These are phyloP conservation scores for Onychomys leucogaster DNA, from an alignment of 2,797 vertebrate species.

Conservation along the genomic window DNA sequence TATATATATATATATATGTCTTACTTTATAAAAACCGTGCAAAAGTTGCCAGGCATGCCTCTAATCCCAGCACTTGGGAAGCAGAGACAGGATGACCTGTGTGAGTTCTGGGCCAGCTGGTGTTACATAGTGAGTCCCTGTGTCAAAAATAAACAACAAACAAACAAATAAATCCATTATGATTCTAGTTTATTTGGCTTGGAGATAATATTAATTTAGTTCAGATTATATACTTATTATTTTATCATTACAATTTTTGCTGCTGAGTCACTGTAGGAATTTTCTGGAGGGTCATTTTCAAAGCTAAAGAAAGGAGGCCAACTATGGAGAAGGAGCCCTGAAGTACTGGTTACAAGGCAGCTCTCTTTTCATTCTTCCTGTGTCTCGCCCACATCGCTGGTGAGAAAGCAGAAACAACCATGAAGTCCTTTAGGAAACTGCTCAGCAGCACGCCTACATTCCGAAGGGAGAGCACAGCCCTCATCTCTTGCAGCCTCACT, in stretches of 20 bases:
- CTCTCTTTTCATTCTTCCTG: constrained; percentile 38
- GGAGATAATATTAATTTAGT: constrained; percentile 50
- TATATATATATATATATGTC: too few species aligned
- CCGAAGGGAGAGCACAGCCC: background rate
- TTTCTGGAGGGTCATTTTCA: background rate
- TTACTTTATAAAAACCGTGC: background rate
- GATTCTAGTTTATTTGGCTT: constrained; percentile 36
- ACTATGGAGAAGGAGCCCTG: background rate
- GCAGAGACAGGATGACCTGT: background rate
- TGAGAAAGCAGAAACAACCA: constrained; percentile 59
- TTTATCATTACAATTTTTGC: constrained; percentile 26
- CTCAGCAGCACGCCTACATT: constrained; percentile 8
- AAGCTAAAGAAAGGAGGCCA: background rate
- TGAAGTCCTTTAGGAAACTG: constrained; percentile 44
- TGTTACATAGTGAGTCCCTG: background rate
- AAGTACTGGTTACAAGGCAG: constrained; percentile 17
- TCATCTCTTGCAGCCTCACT: background rate
- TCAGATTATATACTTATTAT: constrained; percentile 25
- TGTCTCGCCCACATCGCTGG: background rate
- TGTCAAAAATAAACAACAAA: background rate
- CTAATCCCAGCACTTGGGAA: too few species aligned
- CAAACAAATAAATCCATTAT: background rate
- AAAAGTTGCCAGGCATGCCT: background rate
- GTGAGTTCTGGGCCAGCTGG: background rate
- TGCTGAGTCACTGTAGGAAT: constrained; percentile 30